phyloP scores from a whole-genome alignment of 2,888 invertebrate genomes.

The Priocnemis perturbator region DNA sequence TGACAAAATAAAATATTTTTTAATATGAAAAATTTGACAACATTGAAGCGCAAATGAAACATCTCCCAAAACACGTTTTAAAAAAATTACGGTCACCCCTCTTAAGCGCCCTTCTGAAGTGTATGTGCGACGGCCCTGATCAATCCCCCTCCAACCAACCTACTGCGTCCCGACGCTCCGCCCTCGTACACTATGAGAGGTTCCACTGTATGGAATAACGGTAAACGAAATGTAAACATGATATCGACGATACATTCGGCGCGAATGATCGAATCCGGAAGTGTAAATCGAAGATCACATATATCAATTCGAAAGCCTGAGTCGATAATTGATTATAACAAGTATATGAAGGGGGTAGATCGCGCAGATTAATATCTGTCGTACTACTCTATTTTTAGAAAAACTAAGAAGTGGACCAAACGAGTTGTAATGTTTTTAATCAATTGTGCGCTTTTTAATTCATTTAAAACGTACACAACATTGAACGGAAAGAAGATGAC shows the following conservation, averaged over 20 bases:
- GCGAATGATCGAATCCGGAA: not conserved
- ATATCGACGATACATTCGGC: not conserved
- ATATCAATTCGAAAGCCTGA: constrained; percentile 13
- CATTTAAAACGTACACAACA: constrained; percentile 20
- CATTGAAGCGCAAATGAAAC: no score
- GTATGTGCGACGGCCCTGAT: no score
- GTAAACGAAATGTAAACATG: not conserved
- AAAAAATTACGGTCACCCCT: no score
- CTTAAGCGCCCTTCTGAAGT: no score
- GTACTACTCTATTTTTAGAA: constrained; percentile 21
- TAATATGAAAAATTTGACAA: no score
- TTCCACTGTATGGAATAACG: no score
- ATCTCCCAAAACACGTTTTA: no score
- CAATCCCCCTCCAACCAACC: no score
- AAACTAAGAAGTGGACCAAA: constrained; percentile 24
- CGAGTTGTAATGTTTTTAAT: constrained; percentile 24
- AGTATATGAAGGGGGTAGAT: constrained; percentile 34
- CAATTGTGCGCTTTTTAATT: constrained; percentile 10
- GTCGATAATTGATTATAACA: constrained; percentile 29
- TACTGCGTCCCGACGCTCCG: no score
- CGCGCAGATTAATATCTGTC: not conserved
- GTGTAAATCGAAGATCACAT: not conserved
- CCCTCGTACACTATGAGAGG: no score
- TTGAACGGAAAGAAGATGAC: constrained; percentile 17
- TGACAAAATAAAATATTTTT: no score